phyloP scores from a whole-genome alignment of 2,113 vertebrate species.

The Hymenochirus boettgeri region DNA sequence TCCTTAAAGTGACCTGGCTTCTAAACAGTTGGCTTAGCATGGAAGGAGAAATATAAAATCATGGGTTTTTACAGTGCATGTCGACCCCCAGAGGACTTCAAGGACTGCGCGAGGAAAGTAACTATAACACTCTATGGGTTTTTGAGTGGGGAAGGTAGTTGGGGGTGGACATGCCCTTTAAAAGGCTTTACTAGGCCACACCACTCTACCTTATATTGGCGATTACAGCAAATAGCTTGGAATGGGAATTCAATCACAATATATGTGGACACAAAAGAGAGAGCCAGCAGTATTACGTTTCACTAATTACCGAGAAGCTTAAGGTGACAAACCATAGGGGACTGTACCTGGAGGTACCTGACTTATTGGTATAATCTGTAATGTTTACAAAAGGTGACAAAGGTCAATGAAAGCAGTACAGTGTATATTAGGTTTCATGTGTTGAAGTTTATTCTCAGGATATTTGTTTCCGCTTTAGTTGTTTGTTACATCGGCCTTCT shows the following conservation, averaged over 20 bases:
- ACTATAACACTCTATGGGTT: neutral
- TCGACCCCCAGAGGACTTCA: no score
- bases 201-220: no score
- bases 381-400: slow-evolving; percentile 22
- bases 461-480: neutral
- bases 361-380: no score
- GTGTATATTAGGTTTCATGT: neutral
- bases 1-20: no score
- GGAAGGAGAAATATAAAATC: no score
- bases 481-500: neutral
- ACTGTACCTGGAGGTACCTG: no score
- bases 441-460: neutral
- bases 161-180: no score
- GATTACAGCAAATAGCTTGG: slow-evolving; percentile 14
- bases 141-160: slow-evolving; percentile 13
- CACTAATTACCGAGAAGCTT: slow-evolving; percentile 29
- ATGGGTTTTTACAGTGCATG: no score
- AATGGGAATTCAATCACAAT: slow-evolving; percentile 25
- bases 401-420: slow-evolving; percentile 4
- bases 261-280: slow-evolving; percentile 31
- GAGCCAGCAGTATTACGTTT: slow-evolving; percentile 31
- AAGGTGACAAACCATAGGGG: slow-evolving; percentile 3
- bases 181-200: no score
- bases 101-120: no score
- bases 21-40: no score